Conservation (phyloP, 2,888 invertebrate genomes). For the Yponomeuta cagnagella region DNA sequence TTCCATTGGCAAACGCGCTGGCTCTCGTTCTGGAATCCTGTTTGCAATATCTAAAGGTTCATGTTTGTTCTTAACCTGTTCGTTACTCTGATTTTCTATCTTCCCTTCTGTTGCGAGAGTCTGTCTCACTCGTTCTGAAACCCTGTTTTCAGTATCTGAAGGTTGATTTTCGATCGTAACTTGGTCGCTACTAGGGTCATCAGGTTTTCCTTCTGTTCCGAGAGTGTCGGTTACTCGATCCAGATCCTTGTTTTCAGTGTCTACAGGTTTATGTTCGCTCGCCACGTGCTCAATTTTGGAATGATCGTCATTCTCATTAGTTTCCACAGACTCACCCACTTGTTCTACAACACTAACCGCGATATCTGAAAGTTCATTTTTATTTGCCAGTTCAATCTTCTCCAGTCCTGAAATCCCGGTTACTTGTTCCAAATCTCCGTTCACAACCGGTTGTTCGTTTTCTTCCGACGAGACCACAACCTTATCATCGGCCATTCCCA, state of each 20-base stretch:
- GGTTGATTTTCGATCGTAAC: background rate
- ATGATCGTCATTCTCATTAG: background rate
- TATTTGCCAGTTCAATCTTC: background rate
- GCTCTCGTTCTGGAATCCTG: background rate
- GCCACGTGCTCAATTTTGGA: background rate
- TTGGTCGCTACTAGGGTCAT: background rate
- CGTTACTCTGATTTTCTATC: background rate
- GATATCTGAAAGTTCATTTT: background rate
- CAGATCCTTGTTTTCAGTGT: background rate
- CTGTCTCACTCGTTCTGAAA: background rate
- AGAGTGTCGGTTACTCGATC: background rate
- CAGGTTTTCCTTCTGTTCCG: background rate
- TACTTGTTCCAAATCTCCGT: no score
- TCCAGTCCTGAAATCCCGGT: no score
- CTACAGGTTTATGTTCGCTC: background rate
- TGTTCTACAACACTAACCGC: background rate
- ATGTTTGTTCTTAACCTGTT: background rate
- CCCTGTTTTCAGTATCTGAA: background rate
- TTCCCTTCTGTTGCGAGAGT: background rate
- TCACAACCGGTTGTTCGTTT: no score
- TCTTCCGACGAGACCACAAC: no score
- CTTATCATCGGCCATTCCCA: background rate
- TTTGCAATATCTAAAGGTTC: background rate
- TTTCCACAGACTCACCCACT: background rate
- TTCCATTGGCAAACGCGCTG: background rate